Conservation (phyloP, 2,888 invertebrate genomes). For the Drosophila pseudotalamancana region DNA sequence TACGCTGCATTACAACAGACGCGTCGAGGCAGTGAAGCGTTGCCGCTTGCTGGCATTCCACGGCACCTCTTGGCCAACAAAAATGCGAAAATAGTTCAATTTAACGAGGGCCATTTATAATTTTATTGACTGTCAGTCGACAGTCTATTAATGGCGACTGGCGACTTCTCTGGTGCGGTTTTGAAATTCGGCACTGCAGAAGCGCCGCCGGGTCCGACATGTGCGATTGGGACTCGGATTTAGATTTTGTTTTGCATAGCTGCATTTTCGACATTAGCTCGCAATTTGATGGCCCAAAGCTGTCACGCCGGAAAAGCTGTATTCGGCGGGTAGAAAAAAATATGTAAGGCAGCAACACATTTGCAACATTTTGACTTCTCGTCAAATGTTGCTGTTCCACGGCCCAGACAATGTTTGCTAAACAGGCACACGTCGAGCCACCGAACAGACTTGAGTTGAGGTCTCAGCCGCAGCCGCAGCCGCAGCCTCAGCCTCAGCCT, state of each 20-base stretch:
- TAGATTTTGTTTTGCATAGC: conserved; percentile 35
- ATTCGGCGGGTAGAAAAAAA: conserved; percentile 25
- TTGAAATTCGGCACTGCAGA: conserved; percentile 67
- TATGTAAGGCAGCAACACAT: conserved; percentile 60
- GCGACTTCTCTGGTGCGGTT: conserved; percentile 58
- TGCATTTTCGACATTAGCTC: conserved; percentile 75
- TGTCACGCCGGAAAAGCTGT: conserved; percentile 78
- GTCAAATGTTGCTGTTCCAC: conserved; percentile 59
- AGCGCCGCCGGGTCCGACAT: conserved; percentile 57
- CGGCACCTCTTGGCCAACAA: conserved; percentile 12
- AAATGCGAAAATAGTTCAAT: conserved; percentile 58
- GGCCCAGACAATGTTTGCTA: conserved; percentile 66
- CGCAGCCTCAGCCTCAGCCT: conserved; percentile 11
- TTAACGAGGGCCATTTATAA: conserved; percentile 74
- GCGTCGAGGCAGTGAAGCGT: conserved; percentile 45
- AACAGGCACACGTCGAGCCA: conserved; percentile 76
- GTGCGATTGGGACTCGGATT: conserved; percentile 36
- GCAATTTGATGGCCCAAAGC: conserved; percentile 79
- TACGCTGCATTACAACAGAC: conserved; percentile 56
- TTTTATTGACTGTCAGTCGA: conserved; percentile 64
- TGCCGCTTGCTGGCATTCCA: conserved; percentile 26
- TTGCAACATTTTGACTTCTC: conserved; percentile 72
- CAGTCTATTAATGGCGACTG: conserved; percentile 40
- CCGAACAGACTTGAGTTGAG: conserved; percentile 28
- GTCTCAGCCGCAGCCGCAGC: conserved; percentile 42